Evolutionary conservation across 2,113 vertebrate genomes (phyloP).

Genomic region (Okapia johnstoni): DNA sequence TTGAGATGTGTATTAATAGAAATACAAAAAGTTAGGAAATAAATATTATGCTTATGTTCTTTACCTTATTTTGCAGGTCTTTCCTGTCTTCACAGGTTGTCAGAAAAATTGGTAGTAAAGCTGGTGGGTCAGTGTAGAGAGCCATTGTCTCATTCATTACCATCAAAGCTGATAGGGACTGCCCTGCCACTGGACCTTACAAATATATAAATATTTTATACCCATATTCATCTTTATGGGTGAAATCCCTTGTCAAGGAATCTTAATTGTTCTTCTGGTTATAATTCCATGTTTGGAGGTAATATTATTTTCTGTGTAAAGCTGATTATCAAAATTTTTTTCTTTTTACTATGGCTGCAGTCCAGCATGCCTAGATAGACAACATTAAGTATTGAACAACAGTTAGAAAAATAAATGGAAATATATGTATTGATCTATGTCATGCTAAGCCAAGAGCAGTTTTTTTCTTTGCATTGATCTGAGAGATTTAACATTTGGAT

Average conservation of each 20-base stretch:
- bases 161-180: not conserved
- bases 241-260: not conserved
- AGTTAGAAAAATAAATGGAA: not conserved
- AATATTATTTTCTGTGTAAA: not conserved
- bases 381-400: slow-evolving; percentile 14
- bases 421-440: not conserved
- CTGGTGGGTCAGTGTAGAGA: not conserved
- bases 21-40: not conserved
- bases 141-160: not conserved
- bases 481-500: not conserved
- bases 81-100: not conserved
- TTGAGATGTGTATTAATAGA: not conserved
- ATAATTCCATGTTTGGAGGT: not conserved
- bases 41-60: not conserved
- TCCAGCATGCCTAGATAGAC: not conserved
- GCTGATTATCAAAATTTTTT: not conserved
- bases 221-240: not conserved
- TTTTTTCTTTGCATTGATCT: not conserved
- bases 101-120: not conserved
- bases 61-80: not conserved
- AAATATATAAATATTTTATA: not conserved
- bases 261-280: not conserved
- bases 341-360: not conserved
- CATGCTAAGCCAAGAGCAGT: not conserved
- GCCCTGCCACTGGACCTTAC: not conserved